Base-by-base conservation (phyloP, 2,797 vertebrate species). In the Anolis apletophallus region DNA sequence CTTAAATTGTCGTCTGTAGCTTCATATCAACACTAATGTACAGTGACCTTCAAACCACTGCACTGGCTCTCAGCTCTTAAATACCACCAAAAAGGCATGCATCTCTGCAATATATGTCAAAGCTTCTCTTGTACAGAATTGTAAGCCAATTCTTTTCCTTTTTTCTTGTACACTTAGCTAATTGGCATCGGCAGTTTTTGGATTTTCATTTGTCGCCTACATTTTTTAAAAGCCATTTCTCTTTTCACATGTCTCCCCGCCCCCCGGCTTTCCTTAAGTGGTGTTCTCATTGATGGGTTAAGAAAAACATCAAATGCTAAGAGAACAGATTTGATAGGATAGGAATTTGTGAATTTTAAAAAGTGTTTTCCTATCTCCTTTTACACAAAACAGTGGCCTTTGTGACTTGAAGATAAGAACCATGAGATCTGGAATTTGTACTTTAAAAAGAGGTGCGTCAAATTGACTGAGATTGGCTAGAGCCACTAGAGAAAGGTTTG, bases 401-500 rank as follows among this genome's bases (percentile, higher is more conserved):
- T 1, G 50, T 88, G 82, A 90, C 83, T 57, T 89, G n/a, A 32
- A 36, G 84, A 79, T n/a, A 26, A 80, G 76, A 59, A 89, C 68
- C 86, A 16, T 80, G 69, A 52, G 85, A 9, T 85, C 50, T 87
- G 81, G 89, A 90, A 76, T 85, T 76, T 90, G 91, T 92, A 84
- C 17, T 92, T 80, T 7, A 1, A 81, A 67, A 61, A 72, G 52
- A 87, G 86, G 76, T 80, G 57, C 81, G 84, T 55, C 57, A 17
- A 68, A 16, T 71, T 69, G 83, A 86, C 59, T 59, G 91, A 73
- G 69, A 83, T 69, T 85, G 87, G 81, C 7, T 77, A 91, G 80
- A 88, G 26, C 86, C 85, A 83, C 83, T 82, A 90, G 85, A 82
- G 83, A 69, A 92, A 89, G 75, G 81, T 91, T 91, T 94, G 95